Percentiles rank a stretch among this genome's conserved stretches.
phyloP scores from a whole-genome alignment of 1,140 invertebrate genomes.

The Drosophila sechellia region DNA sequence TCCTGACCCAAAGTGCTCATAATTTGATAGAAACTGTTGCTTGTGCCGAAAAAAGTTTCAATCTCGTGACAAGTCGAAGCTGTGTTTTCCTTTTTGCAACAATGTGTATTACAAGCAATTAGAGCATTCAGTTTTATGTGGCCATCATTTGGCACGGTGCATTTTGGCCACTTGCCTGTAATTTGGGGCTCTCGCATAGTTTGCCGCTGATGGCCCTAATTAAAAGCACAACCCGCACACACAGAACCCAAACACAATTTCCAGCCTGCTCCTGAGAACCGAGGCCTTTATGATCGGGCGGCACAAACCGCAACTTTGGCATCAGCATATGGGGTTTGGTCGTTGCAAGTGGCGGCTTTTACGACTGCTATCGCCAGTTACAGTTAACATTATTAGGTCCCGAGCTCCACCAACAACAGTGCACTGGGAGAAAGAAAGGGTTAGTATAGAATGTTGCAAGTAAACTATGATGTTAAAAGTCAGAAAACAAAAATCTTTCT shows the following conservation, averaged over 20 bases:
- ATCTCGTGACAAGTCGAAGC: slow-evolving; percentile 45
- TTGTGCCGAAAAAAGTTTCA: slow-evolving; percentile 26
- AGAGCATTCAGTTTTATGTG: slow-evolving; percentile 49
- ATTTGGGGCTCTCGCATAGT: slow-evolving; percentile 42
- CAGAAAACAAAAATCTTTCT: too few relatives aligned
- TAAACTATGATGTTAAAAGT: too few relatives aligned
- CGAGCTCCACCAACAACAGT: slow-evolving; percentile 38
- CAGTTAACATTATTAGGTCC: slow-evolving; percentile 73
- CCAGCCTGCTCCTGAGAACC: slow-evolving; percentile 8
- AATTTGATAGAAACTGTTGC: slow-evolving; percentile 39
- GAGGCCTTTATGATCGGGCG: slow-evolving; percentile 53
- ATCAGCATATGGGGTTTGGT: slow-evolving; percentile 47
- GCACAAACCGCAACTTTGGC: slow-evolving; percentile 42
- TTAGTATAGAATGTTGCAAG: neutral
- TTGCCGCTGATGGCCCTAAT: slow-evolving; percentile 60
- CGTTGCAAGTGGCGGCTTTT: slow-evolving; percentile 58
- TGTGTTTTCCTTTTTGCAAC: slow-evolving; percentile 2
- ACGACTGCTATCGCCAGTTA: slow-evolving; percentile 67
- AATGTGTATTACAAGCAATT: slow-evolving; percentile 48
- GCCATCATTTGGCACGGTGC: slow-evolving; percentile 30
- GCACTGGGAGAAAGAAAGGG: slow-evolving; percentile 6
- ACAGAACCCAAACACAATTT: slow-evolving; percentile 44
- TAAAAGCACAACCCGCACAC: slow-evolving; percentile 55
- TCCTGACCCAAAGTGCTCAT: slow-evolving; percentile 30
- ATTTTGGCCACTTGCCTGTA: slow-evolving; percentile 41